These are phyloP conservation scores for Leptodactylus fuscus DNA, from an alignment of 2,113 vertebrate genomes.

Conservation along the genomic window DNA sequence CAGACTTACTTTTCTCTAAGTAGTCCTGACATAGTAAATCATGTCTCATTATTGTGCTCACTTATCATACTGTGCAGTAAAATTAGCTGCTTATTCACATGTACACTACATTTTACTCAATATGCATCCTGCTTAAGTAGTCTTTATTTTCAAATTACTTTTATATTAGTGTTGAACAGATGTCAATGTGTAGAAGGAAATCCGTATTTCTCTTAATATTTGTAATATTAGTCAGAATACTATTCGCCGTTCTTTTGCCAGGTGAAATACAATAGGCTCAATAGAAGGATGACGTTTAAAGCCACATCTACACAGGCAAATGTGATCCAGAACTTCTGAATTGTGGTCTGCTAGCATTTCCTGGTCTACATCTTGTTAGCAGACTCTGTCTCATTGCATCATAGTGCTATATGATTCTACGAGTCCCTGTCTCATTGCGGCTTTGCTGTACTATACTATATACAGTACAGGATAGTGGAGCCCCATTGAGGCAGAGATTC, in stretches of 20 bases:
- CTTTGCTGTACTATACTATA: too few relatives aligned
- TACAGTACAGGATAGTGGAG: too few relatives aligned
- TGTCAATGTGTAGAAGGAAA: background rate
- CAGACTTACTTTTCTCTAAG: conserved; percentile 1
- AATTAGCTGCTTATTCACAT: conserved; percentile 23
- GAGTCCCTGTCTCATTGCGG: too few relatives aligned
- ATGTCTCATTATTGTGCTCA: background rate
- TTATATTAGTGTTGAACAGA: background rate
- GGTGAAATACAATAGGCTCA: background rate
- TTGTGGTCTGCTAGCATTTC: too few relatives aligned
- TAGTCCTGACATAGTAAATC: background rate
- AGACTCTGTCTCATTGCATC: too few relatives aligned
- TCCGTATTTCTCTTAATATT: background rate
- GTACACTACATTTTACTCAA: background rate
- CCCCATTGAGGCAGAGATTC: too few relatives aligned
- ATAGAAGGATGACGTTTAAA: too few relatives aligned
- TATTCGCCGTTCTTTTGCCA: background rate
- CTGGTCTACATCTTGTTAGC: too few relatives aligned
- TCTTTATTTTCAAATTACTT: background rate
- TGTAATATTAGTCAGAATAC: background rate
- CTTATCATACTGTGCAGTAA: background rate
- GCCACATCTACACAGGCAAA: too few relatives aligned
- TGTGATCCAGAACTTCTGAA: too few relatives aligned
- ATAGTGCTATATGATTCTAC: too few relatives aligned
- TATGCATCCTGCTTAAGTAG: background rate